Evolutionary conservation across 2,797 vertebrate genomes (phyloP).

Genomic region (Euphonia xanthogaster): DNA sequence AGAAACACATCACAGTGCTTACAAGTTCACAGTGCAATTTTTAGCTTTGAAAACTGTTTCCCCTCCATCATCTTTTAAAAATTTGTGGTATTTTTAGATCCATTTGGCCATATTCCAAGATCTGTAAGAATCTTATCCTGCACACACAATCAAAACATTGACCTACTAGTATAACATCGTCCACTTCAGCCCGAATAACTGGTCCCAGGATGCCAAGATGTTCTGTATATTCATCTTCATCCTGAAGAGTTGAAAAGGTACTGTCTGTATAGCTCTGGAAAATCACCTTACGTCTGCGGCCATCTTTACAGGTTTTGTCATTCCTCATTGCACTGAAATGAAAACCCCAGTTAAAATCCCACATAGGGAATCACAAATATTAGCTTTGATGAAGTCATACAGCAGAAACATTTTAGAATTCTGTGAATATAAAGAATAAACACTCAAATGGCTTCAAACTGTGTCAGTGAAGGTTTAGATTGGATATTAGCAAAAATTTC

Average conservation of each 20-base stretch:
- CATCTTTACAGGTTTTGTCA: constrained; percentile 60
- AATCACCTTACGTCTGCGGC: constrained; percentile 81
- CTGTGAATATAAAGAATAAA: neutral
- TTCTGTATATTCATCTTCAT: constrained; percentile 85
- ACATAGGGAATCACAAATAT: neutral
- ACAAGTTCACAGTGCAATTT: neutral
- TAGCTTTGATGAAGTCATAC: neutral
- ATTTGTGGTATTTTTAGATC: neutral
- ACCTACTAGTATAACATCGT: constrained; percentile 88
- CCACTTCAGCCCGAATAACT: constrained; percentile 90
- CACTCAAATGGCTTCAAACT: neutral
- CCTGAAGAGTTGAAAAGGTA: constrained; percentile 80
- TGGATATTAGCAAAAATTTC: neutral
- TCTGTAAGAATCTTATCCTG: neutral
- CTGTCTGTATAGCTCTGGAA: constrained; percentile 88
- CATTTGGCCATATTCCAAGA: neutral
- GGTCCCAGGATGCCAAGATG: constrained; percentile 95
- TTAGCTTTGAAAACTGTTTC: neutral
- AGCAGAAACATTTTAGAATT: neutral
- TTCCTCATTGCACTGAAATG: constrained; percentile 51
- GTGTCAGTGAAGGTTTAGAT: neutral
- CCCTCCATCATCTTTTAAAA: neutral
- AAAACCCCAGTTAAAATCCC: neutral
- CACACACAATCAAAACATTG: neutral
- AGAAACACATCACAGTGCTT: neutral